Base-by-base conservation (phyloP, 2,888 invertebrate genomes). In the Rotaria macrura region DNA sequence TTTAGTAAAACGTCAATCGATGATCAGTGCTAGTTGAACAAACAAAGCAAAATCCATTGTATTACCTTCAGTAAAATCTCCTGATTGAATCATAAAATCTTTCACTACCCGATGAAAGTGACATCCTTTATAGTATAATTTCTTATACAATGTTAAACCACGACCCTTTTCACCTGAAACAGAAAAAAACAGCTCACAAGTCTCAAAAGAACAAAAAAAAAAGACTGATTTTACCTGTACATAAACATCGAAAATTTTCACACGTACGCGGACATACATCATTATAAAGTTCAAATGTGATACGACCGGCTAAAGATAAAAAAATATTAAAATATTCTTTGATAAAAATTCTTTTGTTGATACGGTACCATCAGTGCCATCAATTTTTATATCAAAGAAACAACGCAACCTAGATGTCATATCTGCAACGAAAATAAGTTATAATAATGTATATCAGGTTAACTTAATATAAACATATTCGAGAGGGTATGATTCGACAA, bases 211-310 rank as follows among this genome's bases (percentile, higher is more conserved):
- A 2, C 4, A 23, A 52, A 52, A 20, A 52, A 52, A 1, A 17
- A 34, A 17, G 47, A 47, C n/a, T n/a, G 6, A 65, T 38, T 52
- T 88, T 89, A 90, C 92, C 92, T n/a, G 96, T 95, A 90, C 97
- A 98, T 34, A 98, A 91, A 0, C 94, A 93, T 85, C 96, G 93
- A 91, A 97, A 97, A 91, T 97, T 97, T 90, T 97, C 97, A 87
- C 94, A 94, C 0, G 97, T 96, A 89, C 94, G 94, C 0, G 97
- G 96, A 87, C 94, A 95, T 57, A 94, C 91, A 92, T 97, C 96
- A 87, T 93, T 93, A 91, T 93, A 97, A 12, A 98, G 92, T 91
- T 98, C 97, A 90, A 98, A 95, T 34, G 96, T 93, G 87, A 97
- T 89, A 40, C 92, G 88, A n/a, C 92, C 92, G 85, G 88, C 90